Conservation (phyloP, 1,140 invertebrate genomes). For the Drepana arcuata region DNA sequence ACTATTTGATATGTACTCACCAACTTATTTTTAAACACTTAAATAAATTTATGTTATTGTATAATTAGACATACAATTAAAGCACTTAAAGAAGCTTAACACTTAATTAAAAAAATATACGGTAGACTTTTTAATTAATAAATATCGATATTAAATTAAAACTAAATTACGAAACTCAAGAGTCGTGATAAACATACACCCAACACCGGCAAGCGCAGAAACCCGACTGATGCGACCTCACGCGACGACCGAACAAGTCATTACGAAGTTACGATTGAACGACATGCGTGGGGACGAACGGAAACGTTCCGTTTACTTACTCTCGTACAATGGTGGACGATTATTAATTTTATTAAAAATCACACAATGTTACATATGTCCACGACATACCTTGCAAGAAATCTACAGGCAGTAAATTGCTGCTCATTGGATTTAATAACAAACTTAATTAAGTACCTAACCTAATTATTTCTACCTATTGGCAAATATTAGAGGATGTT, state of each 20-base stretch:
- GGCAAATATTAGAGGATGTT: too few relatives aligned
- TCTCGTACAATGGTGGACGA: too few relatives aligned
- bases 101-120: conserved; percentile 23
- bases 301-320: conserved; percentile 49
- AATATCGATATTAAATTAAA: conserved; percentile 30
- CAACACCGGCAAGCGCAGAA: conserved; percentile 58
- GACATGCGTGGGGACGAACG: too few relatives aligned
- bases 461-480: too few relatives aligned
- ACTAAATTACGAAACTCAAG: conserved; percentile 47
- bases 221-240: conserved; percentile 64
- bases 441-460: too few relatives aligned
- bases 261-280: too few relatives aligned
- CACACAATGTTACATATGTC: too few relatives aligned
- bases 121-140: conserved; percentile 37
- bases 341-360: too few relatives aligned
- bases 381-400: too few relatives aligned
- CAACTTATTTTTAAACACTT: conserved; percentile 40
- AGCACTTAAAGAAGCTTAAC: conserved; percentile 26
- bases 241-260: conserved; percentile 44
- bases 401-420: too few relatives aligned
- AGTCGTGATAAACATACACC: conserved; percentile 46
- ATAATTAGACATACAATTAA: conserved; percentile 26
- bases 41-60: conserved; percentile 32
- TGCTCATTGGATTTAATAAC: too few relatives aligned
- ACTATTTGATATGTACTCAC: conserved; percentile 40